Evolutionary conservation across 1,140 invertebrate species (phyloP), one percentile per base, ranked within the genome.

Genomic region (Lucilia cuprina): DNA sequence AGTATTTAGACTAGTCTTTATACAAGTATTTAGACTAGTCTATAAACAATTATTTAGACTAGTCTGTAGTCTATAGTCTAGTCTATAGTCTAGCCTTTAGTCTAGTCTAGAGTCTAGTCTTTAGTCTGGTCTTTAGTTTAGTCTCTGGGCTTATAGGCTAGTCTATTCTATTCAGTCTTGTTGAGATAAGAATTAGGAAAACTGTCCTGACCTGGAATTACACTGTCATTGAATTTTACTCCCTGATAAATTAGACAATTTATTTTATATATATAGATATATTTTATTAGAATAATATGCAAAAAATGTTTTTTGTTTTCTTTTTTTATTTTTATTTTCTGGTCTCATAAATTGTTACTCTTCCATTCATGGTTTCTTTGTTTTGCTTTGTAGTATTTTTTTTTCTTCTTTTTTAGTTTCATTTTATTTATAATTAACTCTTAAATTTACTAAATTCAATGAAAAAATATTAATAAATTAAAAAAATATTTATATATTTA

Each of bases 371-470:
- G 47, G 77, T 80, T 80, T 49, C 41, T 80, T 80, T 49, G 77
- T 80, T 25, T 49, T 50, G 77, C 8, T 80, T 80, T 78, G n/a
- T 47, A 41, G 34, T 17, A 41, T 25, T 80, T 80, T 50, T n/a
- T 49, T 80, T 80, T 49, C 25, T 30, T 30, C n/a, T n/a, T 30
- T 30, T 30, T 30, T 30, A 30, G 17, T 49, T 49, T 80, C 19
- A 80, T 80, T 78, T 41, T 35, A 34, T 47, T 41, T 78, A 19
- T n/a, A 80, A 49, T 49, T 80, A 80, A 80, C 47, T 49, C 77
- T 80, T 80, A 80, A 80, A 80, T 80, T 80, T 80, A 80, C 77
- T 80, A 80, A 80, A 80, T 80, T 80, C 77, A 80, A 80, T 21
- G 47, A 80, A 80, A 80, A 80, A 80, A 49, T 49, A 80, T 50